Evolutionary conservation across 2,113 vertebrate genomes (phyloP).

Genomic region (Phyllostomus discolor): DNA sequence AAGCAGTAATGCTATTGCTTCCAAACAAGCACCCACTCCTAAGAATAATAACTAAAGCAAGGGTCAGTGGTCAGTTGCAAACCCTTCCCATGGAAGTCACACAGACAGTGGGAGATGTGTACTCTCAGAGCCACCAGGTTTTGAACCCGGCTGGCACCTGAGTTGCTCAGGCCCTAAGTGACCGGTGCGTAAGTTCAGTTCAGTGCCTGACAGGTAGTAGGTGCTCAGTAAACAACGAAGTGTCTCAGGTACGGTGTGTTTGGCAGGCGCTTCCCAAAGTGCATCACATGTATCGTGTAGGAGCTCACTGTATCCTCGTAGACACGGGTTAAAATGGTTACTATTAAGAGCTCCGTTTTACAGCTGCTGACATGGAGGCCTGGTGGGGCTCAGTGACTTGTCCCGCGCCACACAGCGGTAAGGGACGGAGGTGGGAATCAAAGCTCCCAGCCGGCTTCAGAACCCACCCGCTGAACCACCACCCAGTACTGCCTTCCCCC

Average conservation of each 20-base stretch:
- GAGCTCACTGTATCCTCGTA: not conserved
- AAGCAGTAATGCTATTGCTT: not conserved
- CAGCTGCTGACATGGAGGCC: not conserved
- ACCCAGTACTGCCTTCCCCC: not conserved
- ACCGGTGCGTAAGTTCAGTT: not conserved
- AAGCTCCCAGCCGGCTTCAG: not conserved
- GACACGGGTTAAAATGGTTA: not conserved
- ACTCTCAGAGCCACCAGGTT: not conserved
- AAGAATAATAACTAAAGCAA: not conserved
- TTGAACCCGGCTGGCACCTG: not conserved
- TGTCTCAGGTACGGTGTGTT: not conserved
- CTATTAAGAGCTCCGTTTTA: not conserved
- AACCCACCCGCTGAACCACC: too few species aligned
- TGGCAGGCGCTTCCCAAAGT: not conserved
- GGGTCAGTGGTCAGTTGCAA: too few species aligned
- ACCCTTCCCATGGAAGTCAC: not conserved
- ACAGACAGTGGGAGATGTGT: not conserved
- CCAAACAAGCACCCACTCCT: not conserved
- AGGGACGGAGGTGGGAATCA: not conserved
- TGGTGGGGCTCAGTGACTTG: not conserved
- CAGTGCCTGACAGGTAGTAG: accelerated
- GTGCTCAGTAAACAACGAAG: not conserved
- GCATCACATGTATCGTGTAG: not conserved
- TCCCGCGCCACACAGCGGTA: not conserved
- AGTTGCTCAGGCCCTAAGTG: not conserved